Conservation (phyloP, 1,140 invertebrate genomes). For the Macrocentrus cingulum region DNA sequence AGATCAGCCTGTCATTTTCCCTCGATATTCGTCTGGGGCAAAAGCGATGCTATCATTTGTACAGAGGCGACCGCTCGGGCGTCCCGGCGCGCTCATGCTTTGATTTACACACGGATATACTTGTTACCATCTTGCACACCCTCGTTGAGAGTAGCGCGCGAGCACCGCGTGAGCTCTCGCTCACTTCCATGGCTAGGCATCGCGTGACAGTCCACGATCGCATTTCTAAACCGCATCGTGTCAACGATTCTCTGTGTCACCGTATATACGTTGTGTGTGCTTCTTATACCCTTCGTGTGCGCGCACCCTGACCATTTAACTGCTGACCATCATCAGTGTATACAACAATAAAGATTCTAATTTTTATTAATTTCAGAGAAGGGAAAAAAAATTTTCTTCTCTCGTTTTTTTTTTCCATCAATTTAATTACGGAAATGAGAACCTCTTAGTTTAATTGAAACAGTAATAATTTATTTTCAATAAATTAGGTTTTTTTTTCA, state of each 20-base stretch:
- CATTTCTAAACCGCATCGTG: slow-evolving; percentile 40
- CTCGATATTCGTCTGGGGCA: slow-evolving; percentile 12
- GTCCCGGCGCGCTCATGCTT: slow-evolving; percentile 11
- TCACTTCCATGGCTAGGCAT: slow-evolving; percentile 29
- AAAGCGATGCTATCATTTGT: slow-evolving; percentile 20
- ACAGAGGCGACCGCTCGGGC: slow-evolving; percentile 2
- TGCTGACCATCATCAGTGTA: no score
- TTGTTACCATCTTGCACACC: slow-evolving; percentile 3
- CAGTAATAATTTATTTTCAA: no score
- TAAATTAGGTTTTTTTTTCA: no score
- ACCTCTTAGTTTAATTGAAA: no score
- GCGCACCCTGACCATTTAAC: not conserved
- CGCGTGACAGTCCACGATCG: slow-evolving; percentile 40
- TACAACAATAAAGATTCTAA: no score
- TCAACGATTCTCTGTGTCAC: slow-evolving; percentile 40
- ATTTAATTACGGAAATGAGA: no score
- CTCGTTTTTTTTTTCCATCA: no score
- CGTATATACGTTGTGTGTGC: slow-evolving; percentile 4
- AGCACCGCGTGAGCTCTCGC: no score
- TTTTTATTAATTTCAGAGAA: no score
- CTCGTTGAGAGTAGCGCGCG: slow-evolving; percentile 26
- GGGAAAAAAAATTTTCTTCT: no score
- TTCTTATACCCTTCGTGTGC: slow-evolving; percentile 14
- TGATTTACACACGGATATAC: slow-evolving; percentile 27
- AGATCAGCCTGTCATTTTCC: slow-evolving; percentile 13